phyloP scores from a whole-genome alignment of 2,888 invertebrate species.

The Bruchidius siliquastri region DNA sequence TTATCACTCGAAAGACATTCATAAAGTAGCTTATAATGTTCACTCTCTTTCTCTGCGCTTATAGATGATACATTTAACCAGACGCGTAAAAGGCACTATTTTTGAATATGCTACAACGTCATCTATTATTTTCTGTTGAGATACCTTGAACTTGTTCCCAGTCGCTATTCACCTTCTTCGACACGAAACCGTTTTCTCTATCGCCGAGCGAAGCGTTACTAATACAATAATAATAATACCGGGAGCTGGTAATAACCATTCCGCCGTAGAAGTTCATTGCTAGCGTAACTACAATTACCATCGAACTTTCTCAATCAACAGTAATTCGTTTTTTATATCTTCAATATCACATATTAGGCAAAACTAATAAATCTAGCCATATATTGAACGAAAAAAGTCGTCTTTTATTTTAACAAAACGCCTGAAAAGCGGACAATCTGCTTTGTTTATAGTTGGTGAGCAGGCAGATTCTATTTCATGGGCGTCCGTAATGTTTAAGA shows the following conservation, averaged over 20 bases:
- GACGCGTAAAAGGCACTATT: neutral
- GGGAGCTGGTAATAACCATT: neutral
- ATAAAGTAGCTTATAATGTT: no score
- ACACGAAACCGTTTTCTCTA: neutral
- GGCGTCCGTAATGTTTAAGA: neutral
- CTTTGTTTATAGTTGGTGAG: neutral
- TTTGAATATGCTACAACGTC: neutral
- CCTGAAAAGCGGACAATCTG: neutral
- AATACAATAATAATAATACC: neutral
- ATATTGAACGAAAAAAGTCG: neutral
- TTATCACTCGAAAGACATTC: no score
- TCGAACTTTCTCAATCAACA: neutral
- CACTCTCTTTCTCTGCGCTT: no score
- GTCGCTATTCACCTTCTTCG: neutral
- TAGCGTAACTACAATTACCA: neutral
- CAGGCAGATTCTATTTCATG: neutral
- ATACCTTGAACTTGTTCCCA: neutral
- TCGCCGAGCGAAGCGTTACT: neutral
- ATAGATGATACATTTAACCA: no score
- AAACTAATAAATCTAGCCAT: neutral
- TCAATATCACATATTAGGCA: neutral
- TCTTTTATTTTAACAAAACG: neutral
- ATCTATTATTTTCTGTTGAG: neutral
- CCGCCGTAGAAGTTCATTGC: neutral
- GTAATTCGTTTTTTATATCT: neutral